Base-by-base conservation (phyloP, 2,888 invertebrate genomes). In the Cataglyphis rosenhaueri region DNA sequence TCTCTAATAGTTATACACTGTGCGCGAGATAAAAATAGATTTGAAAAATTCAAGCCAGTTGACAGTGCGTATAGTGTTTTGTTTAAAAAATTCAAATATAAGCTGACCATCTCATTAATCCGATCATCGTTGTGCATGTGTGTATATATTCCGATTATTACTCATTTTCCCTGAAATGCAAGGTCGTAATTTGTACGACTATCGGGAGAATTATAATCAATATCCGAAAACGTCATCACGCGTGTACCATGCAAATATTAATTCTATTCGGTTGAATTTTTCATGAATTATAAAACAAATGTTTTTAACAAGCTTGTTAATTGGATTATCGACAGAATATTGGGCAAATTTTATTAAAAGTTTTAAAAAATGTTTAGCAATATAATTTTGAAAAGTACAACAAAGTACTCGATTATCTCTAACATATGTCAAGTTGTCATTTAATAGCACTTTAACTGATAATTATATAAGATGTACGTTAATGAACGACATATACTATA, bases 131-230 rank as follows among this genome's bases (percentile, higher is more conserved):
- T 44, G 59, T 0, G 48, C 48, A n/a, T 52, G 48, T 52, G n/a
- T n/a, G n/a, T 48, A 48, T 52, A n/a, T 52, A 59, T 66, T 41
- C 76, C 76, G 41, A 76, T 76, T 76, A 76, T 79, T 79, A 59
- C 59, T 79, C 78, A 79, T 79, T 79, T 79, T 59, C 44, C 18
- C 18, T 35, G 29, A 70, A 79, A 70, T 64, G 35, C 70, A 79
- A 59, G 70, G 70, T 70, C 59, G 70, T 79, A 79, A 79, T 79
- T 79, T 59, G 78, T 52, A 79, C 25, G 78, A 79, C 71, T 70
- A 79, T 79, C 35, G 71, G 48, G 78, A 79, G 78, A 79, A 79
- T 76, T 76, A 76, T 66, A 76, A 76, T 79, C 59, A 70, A 79
- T 79, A 78, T 38, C 32, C 41, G 59, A 12, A 70, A 79, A 79